phyloP scores from a whole-genome alignment of 2,113 vertebrate genomes.

The Chloebia gouldiae region DNA sequence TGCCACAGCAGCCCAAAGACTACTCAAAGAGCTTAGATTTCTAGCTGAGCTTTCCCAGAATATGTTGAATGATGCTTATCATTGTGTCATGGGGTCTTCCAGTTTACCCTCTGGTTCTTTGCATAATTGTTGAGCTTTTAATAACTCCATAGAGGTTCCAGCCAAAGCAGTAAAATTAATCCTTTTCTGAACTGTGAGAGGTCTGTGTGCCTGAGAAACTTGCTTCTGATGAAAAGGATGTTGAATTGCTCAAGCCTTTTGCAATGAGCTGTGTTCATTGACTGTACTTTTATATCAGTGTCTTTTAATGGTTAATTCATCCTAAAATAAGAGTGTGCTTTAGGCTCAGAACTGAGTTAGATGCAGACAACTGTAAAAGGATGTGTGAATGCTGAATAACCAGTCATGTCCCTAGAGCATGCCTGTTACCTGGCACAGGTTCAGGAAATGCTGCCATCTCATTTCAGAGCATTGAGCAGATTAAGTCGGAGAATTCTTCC shows the following conservation, averaged over 20 bases:
- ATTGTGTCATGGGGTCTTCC: background rate
- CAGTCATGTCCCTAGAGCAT: background rate
- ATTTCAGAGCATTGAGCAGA: slow-evolving; percentile 13
- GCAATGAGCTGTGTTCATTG: background rate
- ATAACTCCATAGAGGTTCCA: background rate
- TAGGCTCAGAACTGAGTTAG: background rate
- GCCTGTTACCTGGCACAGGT: background rate
- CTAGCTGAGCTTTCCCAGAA: background rate
- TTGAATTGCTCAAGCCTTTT: background rate
- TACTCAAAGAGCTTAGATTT: background rate
- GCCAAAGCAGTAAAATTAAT: background rate
- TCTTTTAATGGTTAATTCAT: background rate
- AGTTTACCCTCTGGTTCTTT: background rate
- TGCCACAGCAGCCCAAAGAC: background rate
- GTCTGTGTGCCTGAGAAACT: background rate
- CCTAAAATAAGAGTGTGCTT: background rate
- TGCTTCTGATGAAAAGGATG: background rate
- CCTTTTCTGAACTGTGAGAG: background rate
- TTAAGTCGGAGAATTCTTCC: background rate
- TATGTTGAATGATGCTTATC: background rate
- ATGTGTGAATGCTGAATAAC: slow-evolving; percentile 5
- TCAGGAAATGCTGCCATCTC: slow-evolving; percentile 5
- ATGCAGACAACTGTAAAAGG: background rate
- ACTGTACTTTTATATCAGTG: background rate
- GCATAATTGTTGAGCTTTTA: background rate